These are phyloP conservation scores for Erpornis zantholeuca DNA, from an alignment of 2,113 vertebrate genomes.

Conservation along the genomic window DNA sequence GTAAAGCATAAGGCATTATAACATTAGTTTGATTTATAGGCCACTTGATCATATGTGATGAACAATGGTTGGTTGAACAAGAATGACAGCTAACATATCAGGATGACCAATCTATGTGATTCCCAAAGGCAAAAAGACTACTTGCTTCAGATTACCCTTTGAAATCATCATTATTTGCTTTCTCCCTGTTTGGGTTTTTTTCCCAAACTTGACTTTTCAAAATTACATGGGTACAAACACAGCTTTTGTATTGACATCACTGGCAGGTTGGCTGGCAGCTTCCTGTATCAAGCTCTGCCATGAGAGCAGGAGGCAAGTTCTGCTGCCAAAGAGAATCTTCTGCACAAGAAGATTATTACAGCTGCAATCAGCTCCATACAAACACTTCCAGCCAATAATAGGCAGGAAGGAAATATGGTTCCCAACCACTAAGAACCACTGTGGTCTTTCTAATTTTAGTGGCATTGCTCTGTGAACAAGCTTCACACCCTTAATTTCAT, in stretches of 20 bases:
- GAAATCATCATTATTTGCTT: background rate
- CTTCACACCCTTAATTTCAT: background rate
- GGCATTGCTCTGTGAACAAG: background rate
- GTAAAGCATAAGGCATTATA: background rate
- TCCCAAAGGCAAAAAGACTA: background rate
- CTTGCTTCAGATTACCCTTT: background rate
- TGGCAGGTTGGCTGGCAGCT: background rate
- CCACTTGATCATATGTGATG: background rate
- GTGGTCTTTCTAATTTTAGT: conserved; percentile 21
- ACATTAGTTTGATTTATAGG: background rate
- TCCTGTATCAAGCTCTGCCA: background rate
- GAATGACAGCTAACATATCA: background rate
- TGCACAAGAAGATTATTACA: background rate
- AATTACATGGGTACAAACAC: background rate
- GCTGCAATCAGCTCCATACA: background rate
- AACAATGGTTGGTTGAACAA: background rate
- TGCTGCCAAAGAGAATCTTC: conserved; percentile 41
- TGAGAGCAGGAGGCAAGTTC: background rate
- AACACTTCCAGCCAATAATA: background rate
- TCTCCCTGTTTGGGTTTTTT: background rate
- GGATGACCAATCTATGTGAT: background rate
- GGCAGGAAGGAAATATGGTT: background rate
- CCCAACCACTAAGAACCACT: background rate
- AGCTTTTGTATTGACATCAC: background rate
- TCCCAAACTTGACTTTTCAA: background rate